Evolutionary conservation across 1,140 invertebrate species (phyloP).

Genomic region (Trichonephila clavata): DNA sequence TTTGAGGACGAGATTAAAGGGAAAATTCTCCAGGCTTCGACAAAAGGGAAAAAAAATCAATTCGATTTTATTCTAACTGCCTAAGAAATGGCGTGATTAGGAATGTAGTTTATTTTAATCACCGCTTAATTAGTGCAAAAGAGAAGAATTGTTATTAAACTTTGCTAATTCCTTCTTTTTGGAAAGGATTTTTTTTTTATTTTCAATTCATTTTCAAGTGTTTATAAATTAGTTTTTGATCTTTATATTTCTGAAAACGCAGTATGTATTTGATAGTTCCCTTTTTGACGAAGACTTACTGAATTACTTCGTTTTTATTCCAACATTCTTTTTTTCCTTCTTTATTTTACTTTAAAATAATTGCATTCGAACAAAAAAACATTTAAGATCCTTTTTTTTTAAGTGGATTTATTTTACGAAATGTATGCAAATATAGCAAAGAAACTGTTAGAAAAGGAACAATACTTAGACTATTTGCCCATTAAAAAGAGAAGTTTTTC

Average conservation of each 20-base stretch:
- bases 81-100: neutral
- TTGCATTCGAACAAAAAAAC: neutral
- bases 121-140: neutral
- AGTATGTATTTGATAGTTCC: neutral
- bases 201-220: neutral
- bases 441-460: neutral
- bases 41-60: neutral
- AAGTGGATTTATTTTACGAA: neutral
- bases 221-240: neutral
- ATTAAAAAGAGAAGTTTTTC: too few species aligned
- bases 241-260: neutral
- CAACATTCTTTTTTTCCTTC: neutral
- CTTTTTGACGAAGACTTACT: neutral
- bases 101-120: constrained; percentile 13
- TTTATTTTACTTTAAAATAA: constrained; percentile 1
- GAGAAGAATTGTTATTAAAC: neutral
- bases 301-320: neutral
- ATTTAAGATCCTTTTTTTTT: neutral
- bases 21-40: neutral
- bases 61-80: neutral
- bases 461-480: neutral
- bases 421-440: neutral
- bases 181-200: neutral
- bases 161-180: neutral
- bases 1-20: neutral